phyloP scores from a whole-genome alignment of 2,113 vertebrate species.

The Acrocephalus kingi region DNA sequence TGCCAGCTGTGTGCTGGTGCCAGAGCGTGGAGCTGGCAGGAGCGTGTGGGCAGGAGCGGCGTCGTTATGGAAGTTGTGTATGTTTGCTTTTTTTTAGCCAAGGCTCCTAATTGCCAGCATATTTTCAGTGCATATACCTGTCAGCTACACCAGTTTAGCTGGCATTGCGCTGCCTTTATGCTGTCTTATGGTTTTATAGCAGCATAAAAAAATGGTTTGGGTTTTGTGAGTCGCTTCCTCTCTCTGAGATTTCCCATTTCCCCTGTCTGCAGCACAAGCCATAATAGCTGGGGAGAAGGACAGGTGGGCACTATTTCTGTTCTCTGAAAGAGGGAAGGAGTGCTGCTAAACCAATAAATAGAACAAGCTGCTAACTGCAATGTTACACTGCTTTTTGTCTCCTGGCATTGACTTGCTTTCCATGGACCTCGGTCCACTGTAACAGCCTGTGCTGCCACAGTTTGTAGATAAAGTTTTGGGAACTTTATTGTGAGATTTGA shows the following conservation, averaged over 20 bases:
- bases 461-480: not conserved
- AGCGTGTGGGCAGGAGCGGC: not conserved
- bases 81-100: not conserved
- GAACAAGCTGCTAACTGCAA: not conserved
- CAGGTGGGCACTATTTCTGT: not conserved
- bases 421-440: not conserved
- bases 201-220: constrained; percentile 9
- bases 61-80: not conserved
- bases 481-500: not conserved
- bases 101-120: constrained; percentile 54
- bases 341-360: not conserved
- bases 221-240: not conserved
- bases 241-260: not conserved
- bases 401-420: not conserved
- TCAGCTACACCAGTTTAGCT: constrained; percentile 44
- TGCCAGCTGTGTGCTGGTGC: not conserved
- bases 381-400: not conserved
- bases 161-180: constrained; percentile 26
- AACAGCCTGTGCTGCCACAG: fast-evolving
- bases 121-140: constrained; percentile 63
- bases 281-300: not conserved
- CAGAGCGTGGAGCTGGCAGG: not conserved
- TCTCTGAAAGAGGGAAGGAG: not conserved
- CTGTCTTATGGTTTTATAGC: constrained; percentile 26
- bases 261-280: not conserved